Conservation (phyloP, 2,888 invertebrate species). For the Nezara viridula region DNA sequence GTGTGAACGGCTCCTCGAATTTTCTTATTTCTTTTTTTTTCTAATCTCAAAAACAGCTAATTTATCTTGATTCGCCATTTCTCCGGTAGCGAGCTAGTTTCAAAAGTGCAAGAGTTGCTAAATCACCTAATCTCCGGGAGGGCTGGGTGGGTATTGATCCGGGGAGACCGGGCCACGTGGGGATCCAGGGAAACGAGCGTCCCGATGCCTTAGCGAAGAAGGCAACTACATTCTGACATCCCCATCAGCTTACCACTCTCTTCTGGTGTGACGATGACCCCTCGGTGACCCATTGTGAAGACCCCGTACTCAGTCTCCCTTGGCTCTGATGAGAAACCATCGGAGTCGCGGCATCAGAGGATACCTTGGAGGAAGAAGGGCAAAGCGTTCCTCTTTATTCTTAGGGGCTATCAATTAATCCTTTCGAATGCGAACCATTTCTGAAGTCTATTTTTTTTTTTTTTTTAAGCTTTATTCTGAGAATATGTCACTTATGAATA, state of each 20-base stretch:
- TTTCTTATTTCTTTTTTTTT: background rate
- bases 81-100: background rate
- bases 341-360: background rate
- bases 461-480: no score
- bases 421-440: background rate
- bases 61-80: background rate
- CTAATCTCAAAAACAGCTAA: background rate
- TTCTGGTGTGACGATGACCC: background rate
- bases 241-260: background rate
- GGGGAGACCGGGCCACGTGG: background rate
- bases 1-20: background rate
- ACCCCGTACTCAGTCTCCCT: background rate
- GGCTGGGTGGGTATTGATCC: constrained; percentile 6
- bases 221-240: background rate
- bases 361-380: background rate
- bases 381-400: background rate
- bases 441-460: no score
- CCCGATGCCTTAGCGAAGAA: background rate
- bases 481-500: no score
- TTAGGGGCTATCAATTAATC: background rate
- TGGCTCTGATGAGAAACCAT: background rate
- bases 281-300: background rate
- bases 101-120: constrained; percentile 23
- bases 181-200: constrained; percentile 16
- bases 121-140: constrained; percentile 28